Evolutionary conservation across 2,888 invertebrate genomes (phyloP), one percentile per base, ranked within the genome.

Genomic region (Stramonita haemastoma): DNA sequence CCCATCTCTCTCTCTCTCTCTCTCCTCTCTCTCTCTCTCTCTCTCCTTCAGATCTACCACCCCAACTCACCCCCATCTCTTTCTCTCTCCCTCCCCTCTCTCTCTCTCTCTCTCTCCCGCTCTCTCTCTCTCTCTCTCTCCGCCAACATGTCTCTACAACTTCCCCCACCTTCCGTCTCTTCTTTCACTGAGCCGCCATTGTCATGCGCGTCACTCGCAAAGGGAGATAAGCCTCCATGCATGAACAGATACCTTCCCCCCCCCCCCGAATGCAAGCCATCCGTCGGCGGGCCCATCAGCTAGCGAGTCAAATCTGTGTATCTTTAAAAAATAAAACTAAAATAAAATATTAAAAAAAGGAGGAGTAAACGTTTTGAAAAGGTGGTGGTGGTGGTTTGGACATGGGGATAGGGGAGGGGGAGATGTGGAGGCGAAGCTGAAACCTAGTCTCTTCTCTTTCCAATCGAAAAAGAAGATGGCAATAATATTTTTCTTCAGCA

Each of bases 201-300:
- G 88, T 88, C 29, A 26, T 17, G 46, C 88, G 34, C 60, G 66
- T 22, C 83, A 29, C 83, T 66, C 79, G 77, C 86, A 88, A n/a
- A 83, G 88, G 88, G 88, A 79, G 88, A 88, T 88, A 88, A 88
- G 66, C 60, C 66, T 26, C 29, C 34, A 88, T 88, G 88, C 88
- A 88, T 22, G 46, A 56, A 26, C 79, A 81, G 88, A 88, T 88
- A 88, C 60, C n/a, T n/a, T n/a, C n/a, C n/a, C n/a, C n/a, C n/a
- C n/a, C n/a, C n/a, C 88, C 19, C 66, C 29, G 88, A 88, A 60
- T 88, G 88, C 88, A 88, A 66, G 36, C 56, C 88, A 34, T 88
- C 88, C 83, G 81, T 88, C 88, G 83, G n/a, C 88, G 36, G 66
- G 22, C 34, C 81, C 57, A n/a, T 66, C 88, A 66, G 56, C 57